Evolutionary conservation across 2,888 invertebrate species (phyloP), one percentile per base, ranked within the genome.

Genomic region (Polymixis flavicincta): DNA sequence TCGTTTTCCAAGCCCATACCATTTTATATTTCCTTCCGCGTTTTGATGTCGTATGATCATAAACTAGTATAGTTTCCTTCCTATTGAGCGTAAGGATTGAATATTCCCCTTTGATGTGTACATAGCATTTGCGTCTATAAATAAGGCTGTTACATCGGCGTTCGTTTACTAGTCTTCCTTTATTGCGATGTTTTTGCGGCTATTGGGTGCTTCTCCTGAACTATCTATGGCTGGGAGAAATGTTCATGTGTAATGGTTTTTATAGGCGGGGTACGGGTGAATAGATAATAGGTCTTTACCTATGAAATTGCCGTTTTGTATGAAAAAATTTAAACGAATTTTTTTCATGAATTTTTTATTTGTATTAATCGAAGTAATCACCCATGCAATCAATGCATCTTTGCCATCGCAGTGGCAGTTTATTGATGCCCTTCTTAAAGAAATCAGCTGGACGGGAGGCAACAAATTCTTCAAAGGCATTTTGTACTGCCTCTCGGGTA

Each of bases 1-100:
- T 93, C 93, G 89, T 90, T 92, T 92, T 91, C 90, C 85, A 90
- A 85, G 89, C 83, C 89, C 90, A 85, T 91, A 90, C 78, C 85
- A 91, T 93, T 94, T 93, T 92, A 92, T 93, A 90, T 90, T 91
- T 91, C 88, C 89, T 89, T 89, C 86, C 87, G 89, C 84, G 79
- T 87, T 89, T 90, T 89, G 89, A 90, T 88, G 87, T 87, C 84
- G 79, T 88, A 87, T 86, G 89, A 88, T 89, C 89, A 88, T 92
- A 91, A 91, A 91, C 85, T 87, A 86, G 78, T 86, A 87, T 84
- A 85, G 86, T 82, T 89, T 89, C 86, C 88, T 89, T 87, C 77
- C 82, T 71, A 66, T 66, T 72, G 83, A 82, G 78, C 85, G 84
- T 78, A 83, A 77, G 77, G 83, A 87, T 90, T 87, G 85, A 89